phyloP scores from a whole-genome alignment of 2,888 invertebrate genomes.

The Drosophila gaucha region DNA sequence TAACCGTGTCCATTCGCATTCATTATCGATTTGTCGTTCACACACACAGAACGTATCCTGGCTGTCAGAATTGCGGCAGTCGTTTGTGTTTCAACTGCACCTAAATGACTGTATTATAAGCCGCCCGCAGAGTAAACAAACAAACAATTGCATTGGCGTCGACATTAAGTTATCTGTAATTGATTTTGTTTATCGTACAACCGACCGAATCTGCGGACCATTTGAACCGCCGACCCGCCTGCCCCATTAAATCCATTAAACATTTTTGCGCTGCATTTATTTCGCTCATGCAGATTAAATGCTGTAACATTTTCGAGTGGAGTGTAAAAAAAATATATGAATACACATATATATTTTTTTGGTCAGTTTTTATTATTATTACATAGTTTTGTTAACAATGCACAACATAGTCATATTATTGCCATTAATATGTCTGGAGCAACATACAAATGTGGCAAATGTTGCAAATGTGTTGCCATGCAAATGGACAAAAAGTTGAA shows the following conservation, averaged over 20 bases:
- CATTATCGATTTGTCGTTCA: conserved; percentile 68
- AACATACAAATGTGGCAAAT: conserved; percentile 31
- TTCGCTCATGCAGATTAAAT: conserved; percentile 37
- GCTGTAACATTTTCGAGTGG: conserved; percentile 12
- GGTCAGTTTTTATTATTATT: conserved; percentile 47
- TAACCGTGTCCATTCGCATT: conserved; percentile 47
- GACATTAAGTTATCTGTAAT: conserved; percentile 74
- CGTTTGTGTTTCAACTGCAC: conserved; percentile 72
- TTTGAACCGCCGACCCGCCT: background rate
- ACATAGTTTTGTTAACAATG: conserved; percentile 45
- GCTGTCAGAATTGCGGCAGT: conserved; percentile 40
- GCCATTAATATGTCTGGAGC: conserved; percentile 23
- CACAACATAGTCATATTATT: conserved; percentile 37
- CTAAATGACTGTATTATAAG: conserved; percentile 76
- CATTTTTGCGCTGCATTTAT: conserved; percentile 35
- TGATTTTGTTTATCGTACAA: conserved; percentile 70
- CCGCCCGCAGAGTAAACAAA: conserved; percentile 56
- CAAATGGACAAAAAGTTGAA: conserved; percentile 13
- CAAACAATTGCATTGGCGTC: conserved; percentile 51
- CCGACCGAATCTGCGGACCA: background rate
- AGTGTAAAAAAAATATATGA: conserved; percentile 22
- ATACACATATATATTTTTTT: conserved; percentile 24
- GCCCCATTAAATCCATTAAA: conserved; percentile 26
- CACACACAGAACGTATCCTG: conserved; percentile 24
- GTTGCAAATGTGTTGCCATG: conserved; percentile 28